Conservation (phyloP, 2,113 vertebrate genomes). For the Barnardius zonarius region DNA sequence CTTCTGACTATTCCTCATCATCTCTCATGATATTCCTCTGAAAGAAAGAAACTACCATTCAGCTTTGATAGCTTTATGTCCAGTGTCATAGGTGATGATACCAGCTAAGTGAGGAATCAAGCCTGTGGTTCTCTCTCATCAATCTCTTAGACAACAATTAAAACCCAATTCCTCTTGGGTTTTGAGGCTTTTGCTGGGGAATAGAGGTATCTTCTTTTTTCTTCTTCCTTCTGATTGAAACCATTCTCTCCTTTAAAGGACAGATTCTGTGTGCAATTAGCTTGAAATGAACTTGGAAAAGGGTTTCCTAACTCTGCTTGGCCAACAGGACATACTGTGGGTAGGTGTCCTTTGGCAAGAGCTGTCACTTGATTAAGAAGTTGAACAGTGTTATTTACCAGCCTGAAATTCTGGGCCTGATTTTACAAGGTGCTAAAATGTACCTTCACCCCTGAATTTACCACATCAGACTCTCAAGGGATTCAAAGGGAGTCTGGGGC, state of each 20-base stretch:
- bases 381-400: neutral
- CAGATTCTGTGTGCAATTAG: neutral
- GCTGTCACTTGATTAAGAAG: neutral
- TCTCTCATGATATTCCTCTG: neutral
- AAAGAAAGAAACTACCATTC: neutral
- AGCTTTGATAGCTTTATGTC: neutral
- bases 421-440: neutral
- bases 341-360: neutral
- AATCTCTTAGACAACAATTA: neutral
- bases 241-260: neutral
- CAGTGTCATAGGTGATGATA: neutral
- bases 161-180: neutral
- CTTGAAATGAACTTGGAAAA: neutral
- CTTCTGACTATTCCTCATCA: neutral
- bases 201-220: fast-evolving
- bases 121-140: neutral
- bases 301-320: neutral
- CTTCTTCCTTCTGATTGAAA: neutral
- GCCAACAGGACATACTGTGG: neutral
- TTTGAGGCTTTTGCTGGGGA: neutral
- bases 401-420: neutral
- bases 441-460: neutral
- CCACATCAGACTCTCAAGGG: neutral
- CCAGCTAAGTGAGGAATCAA: neutral
- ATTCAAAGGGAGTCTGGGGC: neutral